These are phyloP conservation scores for Caenorhabditis sulstoni DNA, from an alignment of 2,888 invertebrate species.

Conservation along the genomic window DNA sequence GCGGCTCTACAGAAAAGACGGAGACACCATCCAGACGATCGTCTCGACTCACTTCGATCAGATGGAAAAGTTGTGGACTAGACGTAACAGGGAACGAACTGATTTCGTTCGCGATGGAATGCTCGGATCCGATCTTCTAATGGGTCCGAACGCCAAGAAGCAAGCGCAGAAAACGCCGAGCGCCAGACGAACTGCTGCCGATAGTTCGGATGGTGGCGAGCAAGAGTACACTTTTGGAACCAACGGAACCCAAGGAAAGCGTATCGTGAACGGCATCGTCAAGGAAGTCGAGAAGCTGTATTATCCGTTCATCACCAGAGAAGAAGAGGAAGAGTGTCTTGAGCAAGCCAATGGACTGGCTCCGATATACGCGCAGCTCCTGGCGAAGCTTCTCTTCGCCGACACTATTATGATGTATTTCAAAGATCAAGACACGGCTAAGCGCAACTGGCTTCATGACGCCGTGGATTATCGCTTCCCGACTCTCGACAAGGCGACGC, in stretches of 20 bases:
- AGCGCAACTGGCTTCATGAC: constrained; percentile 72
- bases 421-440: constrained; percentile 70
- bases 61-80: constrained; percentile 18
- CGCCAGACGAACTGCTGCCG: neutral
- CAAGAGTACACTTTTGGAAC: constrained; percentile 55
- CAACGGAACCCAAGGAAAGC: constrained; percentile 45
- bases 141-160: constrained; percentile 20
- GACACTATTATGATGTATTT: constrained; percentile 69
- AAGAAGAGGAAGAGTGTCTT: constrained; percentile 65
- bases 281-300: constrained; percentile 47
- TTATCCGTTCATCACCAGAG: constrained; percentile 65
- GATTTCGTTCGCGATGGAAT: constrained; percentile 5
- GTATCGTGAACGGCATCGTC: constrained; percentile 58
- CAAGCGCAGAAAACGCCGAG: constrained; percentile 8
- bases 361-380: constrained; percentile 68
- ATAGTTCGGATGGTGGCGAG: constrained; percentile 19
- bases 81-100: neutral
- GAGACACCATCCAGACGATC: constrained; percentile 3
- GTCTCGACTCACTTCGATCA: constrained; percentile 23
- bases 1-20: constrained; percentile 4
- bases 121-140: neutral
- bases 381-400: constrained; percentile 66
- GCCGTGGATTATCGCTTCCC: constrained; percentile 73
- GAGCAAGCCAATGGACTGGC: constrained; percentile 55
- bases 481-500: constrained; percentile 65